phyloP scores from a whole-genome alignment of 2,888 invertebrate species.

The Hirtodrosophila confusa region DNA sequence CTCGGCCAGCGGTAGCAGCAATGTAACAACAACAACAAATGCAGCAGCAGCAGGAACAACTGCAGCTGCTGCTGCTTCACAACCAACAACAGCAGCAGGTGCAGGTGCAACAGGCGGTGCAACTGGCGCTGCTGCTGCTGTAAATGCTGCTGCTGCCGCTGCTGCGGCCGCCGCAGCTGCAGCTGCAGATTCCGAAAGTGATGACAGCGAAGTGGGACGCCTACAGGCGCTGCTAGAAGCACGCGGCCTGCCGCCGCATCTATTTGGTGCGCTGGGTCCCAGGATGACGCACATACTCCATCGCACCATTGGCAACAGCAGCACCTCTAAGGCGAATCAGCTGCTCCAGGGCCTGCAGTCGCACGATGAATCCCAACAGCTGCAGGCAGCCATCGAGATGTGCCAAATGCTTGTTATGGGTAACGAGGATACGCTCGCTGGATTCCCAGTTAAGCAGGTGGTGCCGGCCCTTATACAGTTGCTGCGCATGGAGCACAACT shows the following conservation, averaged over 20 bases:
- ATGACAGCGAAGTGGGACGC: constrained; percentile 97
- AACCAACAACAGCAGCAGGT: constrained; percentile 18
- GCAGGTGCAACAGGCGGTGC: constrained; percentile 77
- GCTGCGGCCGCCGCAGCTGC: constrained; percentile 55
- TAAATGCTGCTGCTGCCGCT: constrained; percentile 56
- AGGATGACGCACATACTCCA: constrained; percentile 98
- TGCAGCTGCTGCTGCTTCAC: constrained; percentile 9
- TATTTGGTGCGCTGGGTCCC: constrained; percentile 97
- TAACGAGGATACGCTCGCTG: constrained; percentile 98
- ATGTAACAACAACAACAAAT: constrained; percentile 28
- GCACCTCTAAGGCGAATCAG: constrained; percentile 96
- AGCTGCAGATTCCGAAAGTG: constrained; percentile 88
- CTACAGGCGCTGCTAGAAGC: constrained; percentile 97
- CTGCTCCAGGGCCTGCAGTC: constrained; percentile 96
- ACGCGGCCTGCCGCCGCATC: constrained; percentile 97
- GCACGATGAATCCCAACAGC: constrained; percentile 96
- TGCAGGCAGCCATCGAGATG: constrained; percentile 99
- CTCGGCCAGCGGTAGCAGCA: constrained; percentile 37
- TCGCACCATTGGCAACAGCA: constrained; percentile 95
- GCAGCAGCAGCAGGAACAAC: constrained; percentile 19
- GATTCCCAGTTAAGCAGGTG: constrained; percentile 99
- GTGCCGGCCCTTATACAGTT: constrained; percentile 97
- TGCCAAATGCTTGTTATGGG: constrained; percentile 99
- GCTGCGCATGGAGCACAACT: constrained; percentile 98
- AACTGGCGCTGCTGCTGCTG: constrained; percentile 58